A percentile compares a stretch with the other conserved stretches of the same genome.
Evolutionary conservation across 30 jellyfish, hydroid and myxozoan genomes (phyloP).

Genomic region (Rhopilema esculentum): DNA sequence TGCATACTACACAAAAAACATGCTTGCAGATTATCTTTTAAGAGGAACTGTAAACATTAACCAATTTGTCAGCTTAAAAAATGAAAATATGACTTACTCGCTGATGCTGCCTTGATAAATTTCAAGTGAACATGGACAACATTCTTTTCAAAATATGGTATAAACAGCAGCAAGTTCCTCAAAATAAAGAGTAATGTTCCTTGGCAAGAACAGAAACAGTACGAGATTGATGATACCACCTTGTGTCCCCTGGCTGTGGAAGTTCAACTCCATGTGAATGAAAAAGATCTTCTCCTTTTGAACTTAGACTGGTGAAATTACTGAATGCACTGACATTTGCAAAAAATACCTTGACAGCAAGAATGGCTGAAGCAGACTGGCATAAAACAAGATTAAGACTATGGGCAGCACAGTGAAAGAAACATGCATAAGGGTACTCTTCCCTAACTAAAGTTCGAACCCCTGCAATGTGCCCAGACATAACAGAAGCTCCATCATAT

Average conservation of each 20-base stretch:
- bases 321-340: conserved; percentile 68
- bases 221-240: conserved; percentile 13
- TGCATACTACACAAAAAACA: no score
- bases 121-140: no score
- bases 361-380: conserved; percentile 48
- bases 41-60: background rate
- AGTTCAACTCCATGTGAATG: conserved; percentile 1
- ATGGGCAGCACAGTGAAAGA: conserved; percentile 62
- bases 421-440: conserved; percentile 50
- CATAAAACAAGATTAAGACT: conserved; percentile 46
- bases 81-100: background rate
- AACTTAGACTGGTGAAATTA: conserved; percentile 16
- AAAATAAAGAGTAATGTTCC: background rate
- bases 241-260: conserved; percentile 27
- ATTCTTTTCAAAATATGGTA: background rate
- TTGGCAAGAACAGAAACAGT: conserved; percentile 6
- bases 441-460: conserved; percentile 44
- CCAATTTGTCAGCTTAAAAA: background rate
- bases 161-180: background rate
- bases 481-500: conserved; percentile 55
- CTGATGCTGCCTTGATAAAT: background rate
- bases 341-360: conserved; percentile 50
- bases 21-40: no score
- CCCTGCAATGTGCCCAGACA: conserved; percentile 61
- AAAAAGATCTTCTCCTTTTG: background rate